Evolutionary conservation across 2,797 vertebrate genomes (phyloP).

Genomic region (Melanotaenia nigrans): DNA sequence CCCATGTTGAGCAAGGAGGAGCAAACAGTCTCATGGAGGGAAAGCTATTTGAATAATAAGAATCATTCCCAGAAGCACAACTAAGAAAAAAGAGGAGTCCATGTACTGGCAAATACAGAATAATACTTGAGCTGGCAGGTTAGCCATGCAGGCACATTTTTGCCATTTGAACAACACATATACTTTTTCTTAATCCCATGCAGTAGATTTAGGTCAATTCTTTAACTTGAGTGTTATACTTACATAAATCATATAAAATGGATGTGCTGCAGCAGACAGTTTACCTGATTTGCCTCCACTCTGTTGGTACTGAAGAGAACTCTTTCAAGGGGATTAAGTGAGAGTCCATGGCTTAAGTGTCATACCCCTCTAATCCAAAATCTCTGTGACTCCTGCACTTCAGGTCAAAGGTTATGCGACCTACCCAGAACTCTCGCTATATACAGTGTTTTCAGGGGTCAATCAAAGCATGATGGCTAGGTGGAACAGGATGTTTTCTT

Average conservation of each 20-base stretch:
- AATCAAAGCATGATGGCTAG: slow-evolving; percentile 31
- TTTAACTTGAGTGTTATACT: neutral
- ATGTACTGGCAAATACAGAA: slow-evolving; percentile 45
- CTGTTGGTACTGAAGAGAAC: slow-evolving; percentile 32
- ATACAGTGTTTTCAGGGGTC: slow-evolving; percentile 31
- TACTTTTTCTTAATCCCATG: neutral
- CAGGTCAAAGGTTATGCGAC: slow-evolving; percentile 64
- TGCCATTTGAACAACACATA: slow-evolving; percentile 1
- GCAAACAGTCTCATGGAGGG: slow-evolving; percentile 66
- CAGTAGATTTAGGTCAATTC: neutral
- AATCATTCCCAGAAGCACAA: slow-evolving; percentile 52
- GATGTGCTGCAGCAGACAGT: slow-evolving; percentile 6
- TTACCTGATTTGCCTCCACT: slow-evolving; percentile 19
- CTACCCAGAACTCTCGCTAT: slow-evolving; percentile 35
- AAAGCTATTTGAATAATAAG: slow-evolving; percentile 52
- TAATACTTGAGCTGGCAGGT: slow-evolving; percentile 38
- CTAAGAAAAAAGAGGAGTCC: no score
- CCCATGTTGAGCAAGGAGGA: slow-evolving; percentile 74
- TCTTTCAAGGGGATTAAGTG: slow-evolving; percentile 44
- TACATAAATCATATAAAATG: slow-evolving; percentile 32
- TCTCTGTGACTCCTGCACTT: slow-evolving; percentile 45
- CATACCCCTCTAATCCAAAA: slow-evolving; percentile 62
- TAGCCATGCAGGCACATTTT: slow-evolving; percentile 14
- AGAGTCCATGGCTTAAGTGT: slow-evolving; percentile 56
- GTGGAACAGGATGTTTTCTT: slow-evolving; percentile 45